Evolutionary conservation across 2,888 invertebrate genomes (phyloP), one percentile per base, ranked within the genome.

Genomic region (Operophtera brumata): DNA sequence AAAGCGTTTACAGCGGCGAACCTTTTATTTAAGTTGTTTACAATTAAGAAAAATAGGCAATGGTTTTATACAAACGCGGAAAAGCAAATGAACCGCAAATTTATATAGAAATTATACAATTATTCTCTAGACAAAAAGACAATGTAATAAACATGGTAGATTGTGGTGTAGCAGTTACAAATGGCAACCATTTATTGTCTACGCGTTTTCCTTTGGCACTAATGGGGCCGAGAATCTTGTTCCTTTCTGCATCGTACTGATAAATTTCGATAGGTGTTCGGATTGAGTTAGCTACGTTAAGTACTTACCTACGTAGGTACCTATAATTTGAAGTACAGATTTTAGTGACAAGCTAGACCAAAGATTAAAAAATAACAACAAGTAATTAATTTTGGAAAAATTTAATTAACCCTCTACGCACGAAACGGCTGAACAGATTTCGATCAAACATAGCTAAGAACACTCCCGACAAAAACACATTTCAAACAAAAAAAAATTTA

Each of bases 141-240:
- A 64, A 67, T 64, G 65, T 68, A 70, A 70, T 73, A 69, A 73
- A 72, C 71, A 73, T 69, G 70, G 68, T 57, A 66, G 64, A 66
- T 70, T 65, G 68, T 66, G 70, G 73, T 66, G 67, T 69, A 70
- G 66, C 70, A 55, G 64, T 70, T 66, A 78, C 69, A 77, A 78
- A 78, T 77, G 72, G 59, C 57, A 41, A 35, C 65, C 70, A 77
- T 80, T 77, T 73, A 73, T 77, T 71, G 71, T 72, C 69, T 72
- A 61, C 64, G 71, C 66, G 68, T 68, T 66, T 69, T 63, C 62
- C 67, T 72, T 73, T 69, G 66, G 66, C 73, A 70, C 69, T 77
- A 77, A 79, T 75, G 75, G 76, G 67, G 57, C 67, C 52, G 56
- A 61, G 69, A 72, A 73, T 73, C 69, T 67, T 68, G 70, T 71